A percentile compares a stretch with the other conserved stretches of the same genome.
Evolutionary conservation across 2,797 vertebrate genomes (phyloP).

Genomic region (Myripristis murdjan): DNA sequence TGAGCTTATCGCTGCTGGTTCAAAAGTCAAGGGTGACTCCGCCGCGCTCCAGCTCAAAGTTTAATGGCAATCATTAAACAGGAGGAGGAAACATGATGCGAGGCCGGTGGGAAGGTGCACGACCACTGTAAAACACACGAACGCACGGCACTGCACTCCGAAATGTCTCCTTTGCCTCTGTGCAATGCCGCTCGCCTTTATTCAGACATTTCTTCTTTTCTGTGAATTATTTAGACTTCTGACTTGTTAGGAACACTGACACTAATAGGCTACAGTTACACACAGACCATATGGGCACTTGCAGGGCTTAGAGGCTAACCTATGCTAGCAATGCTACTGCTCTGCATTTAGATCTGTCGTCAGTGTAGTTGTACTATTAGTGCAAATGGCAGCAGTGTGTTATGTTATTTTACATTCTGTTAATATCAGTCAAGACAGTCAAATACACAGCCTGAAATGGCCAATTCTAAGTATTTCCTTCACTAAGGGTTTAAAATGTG

Average conservation of each 20-base stretch:
- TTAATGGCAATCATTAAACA: constrained; percentile 80
- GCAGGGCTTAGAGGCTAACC: background rate
- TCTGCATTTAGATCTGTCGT: too few species aligned
- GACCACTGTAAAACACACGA: constrained; percentile 17
- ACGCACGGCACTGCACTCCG: background rate
- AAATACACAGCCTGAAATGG: too few species aligned
- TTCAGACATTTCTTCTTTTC: constrained; percentile 16
- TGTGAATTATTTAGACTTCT: constrained; percentile 37
- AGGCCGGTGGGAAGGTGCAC: background rate
- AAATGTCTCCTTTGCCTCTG: background rate
- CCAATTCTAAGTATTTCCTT: too few species aligned
- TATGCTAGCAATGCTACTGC: constrained; percentile 1
- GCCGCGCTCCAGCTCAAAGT: constrained; percentile 77
- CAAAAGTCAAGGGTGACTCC: constrained; percentile 78
- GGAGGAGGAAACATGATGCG: constrained; percentile 16
- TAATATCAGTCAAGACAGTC: too few species aligned
- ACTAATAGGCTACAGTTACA: constrained; percentile 25
- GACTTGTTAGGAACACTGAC: constrained; percentile 26
- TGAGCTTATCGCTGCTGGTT: constrained; percentile 76
- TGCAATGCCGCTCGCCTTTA: background rate
- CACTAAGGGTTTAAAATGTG: background rate
- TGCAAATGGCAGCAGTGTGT: background rate
- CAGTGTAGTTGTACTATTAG: background rate
- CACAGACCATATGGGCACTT: background rate
- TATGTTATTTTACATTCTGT: background rate